A percentile compares a stretch with the other conserved stretches of the same genome.
Evolutionary conservation across 2,888 invertebrate genomes (phyloP).

Genomic region (Leptura quadrifasciata): DNA sequence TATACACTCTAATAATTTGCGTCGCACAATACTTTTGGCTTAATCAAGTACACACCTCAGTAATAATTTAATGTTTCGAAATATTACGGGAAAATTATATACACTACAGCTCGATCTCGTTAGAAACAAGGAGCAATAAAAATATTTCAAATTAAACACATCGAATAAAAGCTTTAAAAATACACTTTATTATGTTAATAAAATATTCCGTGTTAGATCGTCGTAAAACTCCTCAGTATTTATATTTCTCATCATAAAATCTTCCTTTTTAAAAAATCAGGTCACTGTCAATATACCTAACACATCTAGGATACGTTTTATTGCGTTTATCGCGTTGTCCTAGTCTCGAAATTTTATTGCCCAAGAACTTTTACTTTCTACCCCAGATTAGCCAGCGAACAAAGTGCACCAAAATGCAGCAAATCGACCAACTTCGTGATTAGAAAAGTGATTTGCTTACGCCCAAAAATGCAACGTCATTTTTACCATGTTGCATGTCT

Average conservation of each 20-base stretch:
- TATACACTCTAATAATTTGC: no score
- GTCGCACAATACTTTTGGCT: not conserved
- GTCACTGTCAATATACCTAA: not conserved
- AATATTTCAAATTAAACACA: not conserved
- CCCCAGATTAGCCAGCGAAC: not conserved
- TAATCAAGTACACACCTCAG: not conserved
- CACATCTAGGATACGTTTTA: not conserved
- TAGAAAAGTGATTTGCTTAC: constrained; percentile 40
- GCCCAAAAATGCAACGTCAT: constrained; percentile 56
- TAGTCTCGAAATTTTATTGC: not conserved
- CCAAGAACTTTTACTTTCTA: constrained; percentile 2
- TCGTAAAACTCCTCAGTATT: not conserved
- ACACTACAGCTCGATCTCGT: not conserved
- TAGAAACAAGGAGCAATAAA: not conserved
- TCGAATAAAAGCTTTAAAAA: not conserved
- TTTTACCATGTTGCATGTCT: constrained; percentile 42
- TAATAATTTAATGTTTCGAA: not conserved
- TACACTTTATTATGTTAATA: not conserved
- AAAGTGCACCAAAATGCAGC: not conserved
- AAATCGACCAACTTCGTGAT: not conserved
- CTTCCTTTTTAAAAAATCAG: not conserved
- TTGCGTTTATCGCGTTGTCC: not conserved
- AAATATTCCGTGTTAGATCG: not conserved
- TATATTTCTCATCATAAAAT: not conserved
- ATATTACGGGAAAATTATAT: no score